Evolutionary conservation across 2,113 vertebrate genomes (phyloP).

Genomic region (Melozone crissalis): DNA sequence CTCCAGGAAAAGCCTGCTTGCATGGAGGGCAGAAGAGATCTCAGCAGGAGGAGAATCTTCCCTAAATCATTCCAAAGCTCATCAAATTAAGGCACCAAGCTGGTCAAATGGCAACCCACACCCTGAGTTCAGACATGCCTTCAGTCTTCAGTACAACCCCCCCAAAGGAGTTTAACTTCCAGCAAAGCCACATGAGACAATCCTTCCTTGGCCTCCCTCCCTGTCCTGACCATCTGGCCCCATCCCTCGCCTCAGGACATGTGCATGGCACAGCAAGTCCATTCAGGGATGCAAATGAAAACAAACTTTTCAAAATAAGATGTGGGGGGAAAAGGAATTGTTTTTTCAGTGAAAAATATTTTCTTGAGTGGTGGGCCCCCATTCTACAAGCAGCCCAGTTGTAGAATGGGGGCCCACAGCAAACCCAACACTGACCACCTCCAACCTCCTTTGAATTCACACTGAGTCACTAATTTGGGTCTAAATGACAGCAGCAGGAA

Average conservation of each 20-base stretch:
- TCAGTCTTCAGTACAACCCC: background rate
- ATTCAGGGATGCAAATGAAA: background rate
- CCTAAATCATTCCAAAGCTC: background rate
- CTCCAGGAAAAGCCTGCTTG: background rate
- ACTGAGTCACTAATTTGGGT: background rate
- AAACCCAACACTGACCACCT: background rate
- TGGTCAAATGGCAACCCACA: background rate
- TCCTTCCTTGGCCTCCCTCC: background rate
- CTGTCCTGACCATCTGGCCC: rapidly evolving
- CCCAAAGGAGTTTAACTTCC: background rate
- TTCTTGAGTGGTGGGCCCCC: background rate
- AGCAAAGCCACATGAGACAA: background rate
- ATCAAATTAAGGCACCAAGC: background rate
- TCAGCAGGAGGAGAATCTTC: background rate
- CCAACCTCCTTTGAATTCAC: background rate
- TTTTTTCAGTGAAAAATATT: background rate
- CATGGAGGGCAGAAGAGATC: background rate
- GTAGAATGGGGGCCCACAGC: background rate
- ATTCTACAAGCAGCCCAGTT: background rate
- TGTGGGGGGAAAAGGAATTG: background rate
- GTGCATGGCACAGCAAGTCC: background rate
- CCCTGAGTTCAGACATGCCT: background rate
- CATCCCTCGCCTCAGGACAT: background rate
- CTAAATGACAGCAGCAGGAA: background rate
- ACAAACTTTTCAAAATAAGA: background rate